phyloP scores from a whole-genome alignment of 2,888 invertebrate genomes.

The Microplitis deprimator region DNA sequence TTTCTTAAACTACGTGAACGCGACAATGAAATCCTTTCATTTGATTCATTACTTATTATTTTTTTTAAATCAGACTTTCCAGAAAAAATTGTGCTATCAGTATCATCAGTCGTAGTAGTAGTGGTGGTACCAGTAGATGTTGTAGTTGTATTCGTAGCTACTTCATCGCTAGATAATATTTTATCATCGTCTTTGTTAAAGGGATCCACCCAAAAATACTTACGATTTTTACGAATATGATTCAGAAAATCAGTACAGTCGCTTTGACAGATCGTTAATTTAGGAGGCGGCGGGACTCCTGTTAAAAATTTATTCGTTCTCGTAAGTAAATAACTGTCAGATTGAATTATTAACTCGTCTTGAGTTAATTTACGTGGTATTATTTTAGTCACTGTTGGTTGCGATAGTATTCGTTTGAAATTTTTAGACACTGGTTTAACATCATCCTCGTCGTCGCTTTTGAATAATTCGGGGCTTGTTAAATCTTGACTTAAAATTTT shows the following conservation, averaged over 20 bases:
- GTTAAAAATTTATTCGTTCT: slow-evolving; percentile 76
- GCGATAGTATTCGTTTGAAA: slow-evolving; percentile 27
- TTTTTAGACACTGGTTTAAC: slow-evolving; percentile 37
- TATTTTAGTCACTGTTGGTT: slow-evolving; percentile 17
- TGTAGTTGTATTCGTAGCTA: slow-evolving; percentile 16
- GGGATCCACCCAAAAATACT: slow-evolving; percentile 71
- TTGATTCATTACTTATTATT: not conserved
- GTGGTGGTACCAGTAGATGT: not conserved
- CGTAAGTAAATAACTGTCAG: slow-evolving; percentile 69
- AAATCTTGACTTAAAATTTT: slow-evolving; percentile 41
- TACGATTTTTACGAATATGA: slow-evolving; percentile 74
- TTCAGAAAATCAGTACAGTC: slow-evolving; percentile 79
- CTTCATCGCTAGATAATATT: slow-evolving; percentile 26
- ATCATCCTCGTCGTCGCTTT: slow-evolving; percentile 64
- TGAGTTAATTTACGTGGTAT: slow-evolving; percentile 52
- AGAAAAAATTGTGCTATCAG: slow-evolving; percentile 3
- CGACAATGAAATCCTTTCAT: slow-evolving; percentile 46
- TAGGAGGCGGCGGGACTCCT: slow-evolving; percentile 84
- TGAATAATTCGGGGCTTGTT: slow-evolving; percentile 67
- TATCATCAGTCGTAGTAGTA: not conserved
- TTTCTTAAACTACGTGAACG: slow-evolving; percentile 56
- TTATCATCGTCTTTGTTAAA: slow-evolving; percentile 40
- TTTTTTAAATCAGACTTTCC: slow-evolving; percentile 3
- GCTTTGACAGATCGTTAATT: slow-evolving; percentile 79
- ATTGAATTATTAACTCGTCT: slow-evolving; percentile 59